Conservation (phyloP, 2,797 vertebrate species). For the Periophthalmus magnuspinnatus region DNA sequence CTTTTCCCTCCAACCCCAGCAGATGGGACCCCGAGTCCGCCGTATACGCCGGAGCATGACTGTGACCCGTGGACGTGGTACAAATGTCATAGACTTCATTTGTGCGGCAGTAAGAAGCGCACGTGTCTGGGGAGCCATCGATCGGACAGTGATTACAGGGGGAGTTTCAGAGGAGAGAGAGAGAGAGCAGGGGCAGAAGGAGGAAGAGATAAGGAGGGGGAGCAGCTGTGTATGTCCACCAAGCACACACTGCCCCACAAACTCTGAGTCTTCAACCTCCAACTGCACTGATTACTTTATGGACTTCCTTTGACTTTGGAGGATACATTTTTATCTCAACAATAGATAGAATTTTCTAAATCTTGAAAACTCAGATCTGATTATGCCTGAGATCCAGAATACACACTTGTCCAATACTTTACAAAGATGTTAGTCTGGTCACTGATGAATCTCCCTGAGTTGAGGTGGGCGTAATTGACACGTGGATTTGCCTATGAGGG, state of each 20-base stretch:
- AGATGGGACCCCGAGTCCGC: constrained; percentile 21
- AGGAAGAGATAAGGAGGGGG: constrained; percentile 52
- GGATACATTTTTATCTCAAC: too few relatives aligned
- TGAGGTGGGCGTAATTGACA: too few relatives aligned
- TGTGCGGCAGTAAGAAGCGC: constrained; percentile 55
- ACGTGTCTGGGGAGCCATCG: constrained; percentile 63
- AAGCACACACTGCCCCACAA: neutral
- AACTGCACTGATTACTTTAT: neutral
- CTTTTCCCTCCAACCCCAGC: neutral
- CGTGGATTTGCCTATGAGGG: too few relatives aligned
- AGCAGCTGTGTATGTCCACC: constrained; percentile 37
- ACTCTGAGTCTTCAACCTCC: constrained; percentile 10
- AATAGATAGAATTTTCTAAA: too few relatives aligned
- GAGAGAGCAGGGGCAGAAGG: constrained; percentile 33
- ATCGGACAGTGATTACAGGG: constrained; percentile 80
- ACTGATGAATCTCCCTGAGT: too few relatives aligned
- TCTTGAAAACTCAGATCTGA: too few relatives aligned
- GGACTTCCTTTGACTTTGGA: too few relatives aligned
- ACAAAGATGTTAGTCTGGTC: too few relatives aligned
- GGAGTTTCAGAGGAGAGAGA: neutral
- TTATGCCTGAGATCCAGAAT: too few relatives aligned
- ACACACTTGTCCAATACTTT: too few relatives aligned
- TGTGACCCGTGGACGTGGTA: constrained; percentile 56
- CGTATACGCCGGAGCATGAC: neutral
- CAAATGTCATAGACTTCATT: constrained; percentile 72